Conservation (phyloP, 2,888 invertebrate species). For the Germaria angustata region DNA sequence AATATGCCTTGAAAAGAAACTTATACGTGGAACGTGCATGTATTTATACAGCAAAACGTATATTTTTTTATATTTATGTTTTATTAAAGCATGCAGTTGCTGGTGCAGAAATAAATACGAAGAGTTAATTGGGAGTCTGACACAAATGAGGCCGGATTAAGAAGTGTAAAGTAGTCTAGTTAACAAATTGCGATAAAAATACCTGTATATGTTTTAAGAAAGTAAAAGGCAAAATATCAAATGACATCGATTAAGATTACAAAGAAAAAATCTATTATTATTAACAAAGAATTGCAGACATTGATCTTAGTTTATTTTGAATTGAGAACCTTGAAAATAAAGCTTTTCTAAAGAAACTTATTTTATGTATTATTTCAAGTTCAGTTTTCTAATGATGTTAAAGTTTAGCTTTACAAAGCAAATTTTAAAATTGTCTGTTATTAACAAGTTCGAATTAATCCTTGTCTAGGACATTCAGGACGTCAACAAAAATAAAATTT, state of each 20-base stretch:
- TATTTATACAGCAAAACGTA: slow-evolving; percentile 1
- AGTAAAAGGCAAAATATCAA: not conserved
- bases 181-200: slow-evolving; percentile 17
- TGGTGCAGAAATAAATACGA: slow-evolving; percentile 15
- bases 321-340: too few species aligned
- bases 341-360: too few species aligned
- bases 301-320: too few species aligned
- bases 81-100: not conserved
- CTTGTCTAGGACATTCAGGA: too few species aligned
- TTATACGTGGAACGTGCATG: slow-evolving; percentile 18
- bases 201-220: not conserved
- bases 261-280: too few species aligned
- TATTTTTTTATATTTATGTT: not conserved
- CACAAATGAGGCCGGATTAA: slow-evolving; percentile 55
- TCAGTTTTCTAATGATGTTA: too few species aligned
- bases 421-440: too few species aligned
- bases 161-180: slow-evolving; percentile 19
- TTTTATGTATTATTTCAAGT: too few species aligned
- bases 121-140: slow-evolving; percentile 39
- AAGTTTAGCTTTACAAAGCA: too few species aligned
- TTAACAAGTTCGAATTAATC: too few species aligned
- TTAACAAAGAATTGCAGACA: too few species aligned
- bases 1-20: slow-evolving; percentile 15
- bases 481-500: too few species aligned
- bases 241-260: not conserved